Evolutionary conservation across 2,113 vertebrate genomes (phyloP).

Genomic region (Sinosuthora webbiana): DNA sequence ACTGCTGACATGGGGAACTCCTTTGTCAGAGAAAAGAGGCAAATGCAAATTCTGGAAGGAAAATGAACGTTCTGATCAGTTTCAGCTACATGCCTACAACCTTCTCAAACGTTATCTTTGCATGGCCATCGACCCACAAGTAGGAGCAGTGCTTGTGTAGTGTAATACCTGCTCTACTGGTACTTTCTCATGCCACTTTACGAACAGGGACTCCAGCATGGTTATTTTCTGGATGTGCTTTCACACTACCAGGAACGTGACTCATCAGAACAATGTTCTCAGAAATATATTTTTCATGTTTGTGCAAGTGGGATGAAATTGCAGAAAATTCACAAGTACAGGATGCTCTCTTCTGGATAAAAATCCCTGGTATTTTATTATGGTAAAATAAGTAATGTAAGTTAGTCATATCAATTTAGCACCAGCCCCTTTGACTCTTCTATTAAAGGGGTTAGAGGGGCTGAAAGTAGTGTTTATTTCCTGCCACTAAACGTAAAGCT

Average conservation of each 20-base stretch:
- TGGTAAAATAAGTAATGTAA: background rate
- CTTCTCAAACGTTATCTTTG: background rate
- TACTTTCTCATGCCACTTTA: background rate
- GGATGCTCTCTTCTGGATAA: background rate
- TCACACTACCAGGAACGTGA: conserved; percentile 32
- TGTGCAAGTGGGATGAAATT: conserved; percentile 37
- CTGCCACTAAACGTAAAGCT: background rate
- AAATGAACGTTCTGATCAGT: background rate
- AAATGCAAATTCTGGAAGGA: background rate
- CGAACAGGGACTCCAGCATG: background rate
- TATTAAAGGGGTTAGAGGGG: background rate
- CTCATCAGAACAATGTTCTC: conserved; percentile 43
- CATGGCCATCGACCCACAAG: background rate
- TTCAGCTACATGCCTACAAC: background rate
- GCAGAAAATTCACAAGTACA: conserved; percentile 20
- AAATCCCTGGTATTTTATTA: background rate
- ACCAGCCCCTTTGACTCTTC: background rate
- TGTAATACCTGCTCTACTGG: background rate
- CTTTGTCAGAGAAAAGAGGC: background rate
- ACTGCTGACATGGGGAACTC: background rate
- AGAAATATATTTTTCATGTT: conserved; percentile 19
- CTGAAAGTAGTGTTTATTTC: background rate
- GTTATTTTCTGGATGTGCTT: conserved; percentile 35
- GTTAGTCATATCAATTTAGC: background rate
- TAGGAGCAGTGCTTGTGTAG: background rate